Base-by-base conservation (phyloP, 2,888 invertebrate species). In the Tinea pellionella region DNA sequence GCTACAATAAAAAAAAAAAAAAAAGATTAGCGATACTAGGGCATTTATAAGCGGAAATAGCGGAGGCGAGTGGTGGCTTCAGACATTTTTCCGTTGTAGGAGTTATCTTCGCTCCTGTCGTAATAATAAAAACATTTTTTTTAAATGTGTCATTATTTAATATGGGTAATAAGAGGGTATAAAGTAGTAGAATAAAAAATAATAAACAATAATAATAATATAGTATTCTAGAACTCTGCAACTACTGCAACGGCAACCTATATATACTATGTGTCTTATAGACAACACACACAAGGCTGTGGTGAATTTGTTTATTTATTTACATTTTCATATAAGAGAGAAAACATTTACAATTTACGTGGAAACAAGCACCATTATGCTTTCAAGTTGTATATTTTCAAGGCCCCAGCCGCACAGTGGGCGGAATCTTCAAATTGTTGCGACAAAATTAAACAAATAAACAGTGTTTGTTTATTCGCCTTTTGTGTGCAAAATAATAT, bases 361-460 rank as follows among this genome's bases (percentile, higher is more conserved):
- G n/a, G 24, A 55, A 24, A 24, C 12, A 55, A 19, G 37, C 37
- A 9, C 55, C 55, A 55, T 55, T 55, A 55, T 18, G 55, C 24
- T 55, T 18, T 55, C 19, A 55, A 29, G 55, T 55, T 55, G 24
- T 24, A 55, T 55, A 19, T 51, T 51, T 51, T 24, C n/a, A 9
- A 37, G 37, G 37, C 11, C 9, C 37, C 9, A 1, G 37, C 37
- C 37, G 37, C 37, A 37, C 37, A 37, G 37, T 37, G 37, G 37
- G 37, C 37, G 37, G 2, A 2, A 37, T 37, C 11, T 9, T 37
- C 55, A 55, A 55, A 24, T n/a, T 19, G n/a, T 18, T 2, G 55
- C 55, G 55, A 55, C 55, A 55, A 55, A 55, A 55, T 55, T 55
- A 55, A 19, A 55, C 24, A 55, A 55, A 55, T 55, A 55, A 55